Evolutionary conservation across 1,140 invertebrate species (phyloP), one percentile per base, ranked within the genome.

Genomic region (Cydia amplana): DNA sequence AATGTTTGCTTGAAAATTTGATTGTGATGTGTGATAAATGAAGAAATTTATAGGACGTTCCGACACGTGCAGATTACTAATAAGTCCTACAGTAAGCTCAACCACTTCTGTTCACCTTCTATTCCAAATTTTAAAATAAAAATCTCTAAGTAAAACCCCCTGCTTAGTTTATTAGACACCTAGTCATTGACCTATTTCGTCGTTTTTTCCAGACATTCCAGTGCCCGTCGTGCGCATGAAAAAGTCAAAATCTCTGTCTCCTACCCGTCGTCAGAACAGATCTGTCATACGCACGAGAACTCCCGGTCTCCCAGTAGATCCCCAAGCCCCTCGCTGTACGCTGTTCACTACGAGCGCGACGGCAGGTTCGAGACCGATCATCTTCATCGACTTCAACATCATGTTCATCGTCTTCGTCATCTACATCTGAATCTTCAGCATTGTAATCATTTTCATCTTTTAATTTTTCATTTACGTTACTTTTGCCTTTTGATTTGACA

Each of bases 201-300:
- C n/a, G 16, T 51, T 87, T 25, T n/a, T 81, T 88, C 6, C 85
- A 93, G 94, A 80, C 93, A 93, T 75, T 95, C 94, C 32, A 93
- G 94, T 76, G 94, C 94, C 72, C 92, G 94, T 20, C 91, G 94
- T 78, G 93, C 94, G 1, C 95, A 95, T 85, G 96, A 97, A 76
- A 96, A 95, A 84, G 95, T 97, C 75, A 96, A 96, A 85, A 97
- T 97, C 76, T 97, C 96, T 77, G 96, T 97, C 1, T 97, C 96
- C 6, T 97, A 97, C 89, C 96, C 96, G 16, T 96, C 96, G 70
- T 95, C 95, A 65, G 96, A 97, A 78, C 96, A 96, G 80, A 94
- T 96, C 74, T 94, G 94, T 85, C 84, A 89, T 10, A 85, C 85
- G 10, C 83, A 87, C 28, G 89, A 91, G 77, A 86, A 92, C 83